phyloP scores from a whole-genome alignment of 2,888 invertebrate genomes.

The Pegoplata infirma region DNA sequence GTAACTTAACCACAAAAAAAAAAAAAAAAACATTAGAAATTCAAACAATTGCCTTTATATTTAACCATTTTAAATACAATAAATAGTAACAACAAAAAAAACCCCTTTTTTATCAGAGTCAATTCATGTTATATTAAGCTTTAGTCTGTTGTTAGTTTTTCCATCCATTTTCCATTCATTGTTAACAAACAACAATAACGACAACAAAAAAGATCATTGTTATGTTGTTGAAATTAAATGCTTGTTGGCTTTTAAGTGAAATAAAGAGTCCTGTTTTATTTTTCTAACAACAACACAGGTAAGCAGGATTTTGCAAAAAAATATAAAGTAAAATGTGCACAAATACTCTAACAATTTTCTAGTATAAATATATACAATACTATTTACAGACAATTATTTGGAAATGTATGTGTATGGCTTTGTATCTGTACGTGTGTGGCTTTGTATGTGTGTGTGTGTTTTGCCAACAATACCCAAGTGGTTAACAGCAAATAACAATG shows the following conservation, averaged over 20 bases:
- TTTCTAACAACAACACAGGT: slow-evolving; percentile 20
- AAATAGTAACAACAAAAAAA: not conserved
- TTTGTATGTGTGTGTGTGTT: not conserved
- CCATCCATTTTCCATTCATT: slow-evolving; percentile 8
- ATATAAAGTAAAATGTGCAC: not conserved
- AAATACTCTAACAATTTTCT: not conserved
- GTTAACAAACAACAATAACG: slow-evolving; percentile 17
- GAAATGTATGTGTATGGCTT: not conserved
- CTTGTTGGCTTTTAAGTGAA: slow-evolving; percentile 51
- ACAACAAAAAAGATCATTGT: slow-evolving; percentile 19
- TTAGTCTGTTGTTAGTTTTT: too few relatives aligned
- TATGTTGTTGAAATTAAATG: slow-evolving; percentile 49
- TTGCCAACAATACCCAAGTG: slow-evolving; percentile 40
- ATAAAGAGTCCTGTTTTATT: slow-evolving; percentile 52
- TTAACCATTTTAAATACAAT: too few relatives aligned
- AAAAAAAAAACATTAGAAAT: not conserved
- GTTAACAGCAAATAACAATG: slow-evolving; percentile 43
- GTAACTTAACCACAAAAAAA: not conserved
- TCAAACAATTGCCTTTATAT: too few relatives aligned
- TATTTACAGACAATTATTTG: slow-evolving; percentile 33
- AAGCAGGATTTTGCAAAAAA: not conserved
- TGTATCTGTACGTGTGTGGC: too few relatives aligned
- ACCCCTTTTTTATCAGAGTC: not conserved
- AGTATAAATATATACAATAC: not conserved
- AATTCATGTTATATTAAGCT: not conserved